Conservation (phyloP, 2,113 vertebrate species). For the Rallus limicola region DNA sequence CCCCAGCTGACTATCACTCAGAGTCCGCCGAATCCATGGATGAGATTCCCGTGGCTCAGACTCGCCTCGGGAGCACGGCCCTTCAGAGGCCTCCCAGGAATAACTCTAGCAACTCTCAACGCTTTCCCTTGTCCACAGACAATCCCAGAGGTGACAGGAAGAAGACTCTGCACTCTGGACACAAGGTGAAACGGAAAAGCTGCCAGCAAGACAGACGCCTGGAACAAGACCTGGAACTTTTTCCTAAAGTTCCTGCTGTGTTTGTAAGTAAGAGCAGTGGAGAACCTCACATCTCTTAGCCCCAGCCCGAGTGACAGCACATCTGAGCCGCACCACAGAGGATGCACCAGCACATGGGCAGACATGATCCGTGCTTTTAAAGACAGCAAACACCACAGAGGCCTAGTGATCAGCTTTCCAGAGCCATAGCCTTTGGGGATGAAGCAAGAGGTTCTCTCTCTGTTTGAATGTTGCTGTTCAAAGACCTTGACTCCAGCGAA, state of each 20-base stretch:
- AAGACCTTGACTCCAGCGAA: neutral
- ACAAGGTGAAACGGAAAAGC: constrained; percentile 75
- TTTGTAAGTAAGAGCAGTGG: constrained; percentile 85
- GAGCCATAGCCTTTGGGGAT: neutral
- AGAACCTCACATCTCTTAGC: constrained; percentile 30
- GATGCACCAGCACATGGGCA: constrained; percentile 44
- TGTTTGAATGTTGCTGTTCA: neutral
- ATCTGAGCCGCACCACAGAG: constrained; percentile 59
- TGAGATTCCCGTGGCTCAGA: constrained; percentile 89
- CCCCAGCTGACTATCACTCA: constrained; percentile 83
- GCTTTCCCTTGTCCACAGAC: neutral
- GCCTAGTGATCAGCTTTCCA: neutral
- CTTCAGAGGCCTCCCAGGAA: constrained; percentile 4
- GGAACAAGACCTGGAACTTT: constrained; percentile 75
- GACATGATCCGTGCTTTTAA: neutral
- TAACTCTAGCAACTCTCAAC: neutral
- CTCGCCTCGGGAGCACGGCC: constrained; percentile 80
- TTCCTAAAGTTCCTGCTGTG: constrained; percentile 70
- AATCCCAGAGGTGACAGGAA: neutral
- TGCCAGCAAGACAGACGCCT: neutral
- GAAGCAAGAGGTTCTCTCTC: neutral
- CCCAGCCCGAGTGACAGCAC: neutral
- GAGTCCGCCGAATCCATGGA: constrained; percentile 89
- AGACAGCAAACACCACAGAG: constrained; percentile 40
- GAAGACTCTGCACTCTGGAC: constrained; percentile 58